A percentile compares a stretch with the other conserved stretches of the same genome.
These are phyloP conservation scores for Lithosia quadra DNA, from an alignment of 2,888 invertebrate genomes.

Conservation along the genomic window DNA sequence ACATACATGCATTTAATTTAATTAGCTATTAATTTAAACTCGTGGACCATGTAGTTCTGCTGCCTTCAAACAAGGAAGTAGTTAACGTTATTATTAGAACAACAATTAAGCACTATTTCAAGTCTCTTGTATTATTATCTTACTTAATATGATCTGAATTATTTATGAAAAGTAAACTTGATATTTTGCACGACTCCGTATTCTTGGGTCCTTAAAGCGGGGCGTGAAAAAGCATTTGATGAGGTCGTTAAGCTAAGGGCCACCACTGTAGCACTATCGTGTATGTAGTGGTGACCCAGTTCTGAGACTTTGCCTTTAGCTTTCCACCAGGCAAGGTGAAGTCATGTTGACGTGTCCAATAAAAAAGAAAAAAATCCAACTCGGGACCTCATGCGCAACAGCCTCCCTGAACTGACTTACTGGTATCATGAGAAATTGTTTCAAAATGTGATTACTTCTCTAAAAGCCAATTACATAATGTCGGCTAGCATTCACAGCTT, in stretches of 20 bases:
- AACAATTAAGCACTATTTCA: not conserved
- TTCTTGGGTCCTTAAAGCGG: no score
- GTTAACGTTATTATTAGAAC: conserved; percentile 1
- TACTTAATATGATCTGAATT: not conserved
- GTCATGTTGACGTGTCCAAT: no score
- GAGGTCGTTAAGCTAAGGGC: no score
- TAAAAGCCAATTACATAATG: not conserved
- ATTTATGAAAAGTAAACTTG: no score
- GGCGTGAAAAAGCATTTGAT: no score
- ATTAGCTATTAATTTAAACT: not conserved
- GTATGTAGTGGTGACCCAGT: no score
- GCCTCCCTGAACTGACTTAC: not conserved
- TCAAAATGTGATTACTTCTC: not conserved
- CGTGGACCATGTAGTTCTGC: not conserved
- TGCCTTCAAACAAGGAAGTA: not conserved
- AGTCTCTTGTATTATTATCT: not conserved
- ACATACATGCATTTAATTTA: not conserved
- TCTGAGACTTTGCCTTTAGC: no score
- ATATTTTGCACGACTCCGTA: no score
- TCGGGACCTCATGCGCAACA: no score
- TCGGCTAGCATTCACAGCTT: not conserved
- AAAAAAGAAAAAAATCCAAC: no score
- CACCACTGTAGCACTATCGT: no score
- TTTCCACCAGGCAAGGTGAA: no score
- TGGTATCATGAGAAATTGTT: not conserved